Base-by-base conservation (phyloP, 2,113 vertebrate species). In the Dipodomys spectabilis region DNA sequence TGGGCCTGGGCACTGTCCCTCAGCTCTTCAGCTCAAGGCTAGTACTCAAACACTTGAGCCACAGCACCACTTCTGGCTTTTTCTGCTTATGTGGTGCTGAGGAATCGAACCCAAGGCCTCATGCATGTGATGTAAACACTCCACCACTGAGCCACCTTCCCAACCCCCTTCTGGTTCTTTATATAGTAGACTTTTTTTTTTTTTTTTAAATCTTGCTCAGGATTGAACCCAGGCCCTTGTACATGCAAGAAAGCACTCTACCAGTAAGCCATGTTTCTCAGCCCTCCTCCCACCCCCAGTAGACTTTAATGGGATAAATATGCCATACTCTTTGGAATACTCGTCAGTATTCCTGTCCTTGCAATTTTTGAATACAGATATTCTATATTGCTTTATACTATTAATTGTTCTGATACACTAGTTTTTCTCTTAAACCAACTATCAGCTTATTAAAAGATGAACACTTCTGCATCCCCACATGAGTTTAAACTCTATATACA, bases 341-440 rank as follows among this genome's bases (percentile, higher is more conserved):
- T 88, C 7, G 15, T 77, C n/a, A 85, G 1, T 84, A 67, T 20
- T 39, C 53, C 53, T 57, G 53, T 57, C 18, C 49, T 82, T 88
- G 88, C 9, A 25, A 27, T 86, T 96, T 82, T 88, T 68, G 82
- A 62, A 82, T 6, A 35, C 35, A 94, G 88, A 85, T 86, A 60
- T 25, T 88, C 27, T 93, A 7, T 77, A 74, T 88, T 85, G 27
- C 65, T 93, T 96, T 91, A 32, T 91, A 71, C 71, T 32, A 49
- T 45, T 85, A 73, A 64, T 85, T 93, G 60, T 75, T 92, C 72
- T 77, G 25, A 22, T 88, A 57, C 57, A 69, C 85, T 84, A 25
- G 15, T 89, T 81, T 90, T 96, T 23, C 44, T 82, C 12, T 74
- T 92, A 44, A 92, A 74, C 13, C 64, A 86, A 64, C 30, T 86